Evolutionary conservation across 2,797 vertebrate genomes (phyloP).

Genomic region (Synanceia verrucosa): DNA sequence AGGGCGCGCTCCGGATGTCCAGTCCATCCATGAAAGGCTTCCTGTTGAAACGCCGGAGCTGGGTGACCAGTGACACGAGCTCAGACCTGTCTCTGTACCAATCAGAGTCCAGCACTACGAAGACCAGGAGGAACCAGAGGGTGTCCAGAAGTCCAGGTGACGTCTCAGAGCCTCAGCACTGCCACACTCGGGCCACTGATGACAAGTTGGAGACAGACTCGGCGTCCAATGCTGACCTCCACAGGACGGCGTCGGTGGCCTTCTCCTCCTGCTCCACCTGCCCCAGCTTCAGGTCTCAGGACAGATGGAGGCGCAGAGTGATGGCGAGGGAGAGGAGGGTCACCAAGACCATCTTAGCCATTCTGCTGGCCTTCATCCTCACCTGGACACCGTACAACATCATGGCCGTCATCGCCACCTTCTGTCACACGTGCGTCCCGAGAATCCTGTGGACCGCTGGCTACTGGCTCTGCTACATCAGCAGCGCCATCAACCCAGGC

Average conservation of each 20-base stretch:
- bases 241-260: background rate
- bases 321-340: slow-evolving; percentile 90
- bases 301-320: slow-evolving; percentile 77
- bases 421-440: slow-evolving; percentile 85
- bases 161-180: background rate
- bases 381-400: slow-evolving; percentile 93
- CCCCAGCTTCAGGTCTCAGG: slow-evolving; percentile 31
- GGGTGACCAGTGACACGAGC: background rate
- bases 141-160: background rate
- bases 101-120: slow-evolving; percentile 12
- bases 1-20: background rate
- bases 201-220: slow-evolving; percentile 10
- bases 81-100: slow-evolving; percentile 38
- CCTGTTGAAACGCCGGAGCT: slow-evolving; percentile 17
- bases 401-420: slow-evolving; percentile 91
- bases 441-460: slow-evolving; percentile 85
- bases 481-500: slow-evolving; percentile 92
- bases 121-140: slow-evolving; percentile 1
- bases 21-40: slow-evolving; percentile 16
- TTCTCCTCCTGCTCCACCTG: slow-evolving; percentile 17
- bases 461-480: slow-evolving; percentile 93
- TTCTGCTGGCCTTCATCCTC: slow-evolving; percentile 90
- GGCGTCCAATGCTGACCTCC: slow-evolving; percentile 17
- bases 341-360: slow-evolving; percentile 90
- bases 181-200: background rate